phyloP scores from a whole-genome alignment of 1,140 invertebrate genomes.

The Platyscapa corneri region DNA sequence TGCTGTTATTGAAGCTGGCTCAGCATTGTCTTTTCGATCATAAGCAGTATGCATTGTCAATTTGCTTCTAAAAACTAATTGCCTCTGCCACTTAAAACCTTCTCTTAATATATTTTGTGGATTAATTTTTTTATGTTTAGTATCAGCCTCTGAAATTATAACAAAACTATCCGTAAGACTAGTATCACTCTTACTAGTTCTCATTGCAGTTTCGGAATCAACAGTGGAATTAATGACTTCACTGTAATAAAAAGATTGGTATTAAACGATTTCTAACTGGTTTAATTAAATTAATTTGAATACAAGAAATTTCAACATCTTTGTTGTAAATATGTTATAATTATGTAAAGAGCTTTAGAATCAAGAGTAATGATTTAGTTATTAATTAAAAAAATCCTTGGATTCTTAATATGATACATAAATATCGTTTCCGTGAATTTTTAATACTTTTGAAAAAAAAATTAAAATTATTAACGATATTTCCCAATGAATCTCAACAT shows the following conservation, averaged over 20 bases:
- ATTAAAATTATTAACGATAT: no score
- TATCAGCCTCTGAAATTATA: constrained; percentile 80
- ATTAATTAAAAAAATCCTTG: no score
- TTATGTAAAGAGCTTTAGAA: no score
- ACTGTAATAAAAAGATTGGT: constrained; percentile 52
- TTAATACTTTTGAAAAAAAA: no score
- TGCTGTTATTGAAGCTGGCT: constrained; percentile 96
- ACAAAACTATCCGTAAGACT: constrained; percentile 94
- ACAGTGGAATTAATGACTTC: constrained; percentile 60
- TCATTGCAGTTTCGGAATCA: constrained; percentile 74
- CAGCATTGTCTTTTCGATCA: constrained; percentile 96
- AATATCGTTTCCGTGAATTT: no score
- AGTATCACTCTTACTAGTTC: constrained; percentile 91
- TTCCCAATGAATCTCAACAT: no score
- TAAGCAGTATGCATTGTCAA: constrained; percentile 99
- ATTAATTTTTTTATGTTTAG: constrained; percentile 74
- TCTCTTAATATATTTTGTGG: constrained; percentile 79
- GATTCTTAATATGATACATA: no score
- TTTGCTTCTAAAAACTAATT: constrained; percentile 95
- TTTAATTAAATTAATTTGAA: background rate
- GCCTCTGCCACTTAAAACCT: constrained; percentile 91
- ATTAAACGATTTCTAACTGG: background rate
- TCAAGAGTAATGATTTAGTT: no score
- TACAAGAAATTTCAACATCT: background rate
- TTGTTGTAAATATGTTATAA: no score